Evolutionary conservation across 2,113 vertebrate genomes (phyloP).

Genomic region (Vulpes ferrilata): DNA sequence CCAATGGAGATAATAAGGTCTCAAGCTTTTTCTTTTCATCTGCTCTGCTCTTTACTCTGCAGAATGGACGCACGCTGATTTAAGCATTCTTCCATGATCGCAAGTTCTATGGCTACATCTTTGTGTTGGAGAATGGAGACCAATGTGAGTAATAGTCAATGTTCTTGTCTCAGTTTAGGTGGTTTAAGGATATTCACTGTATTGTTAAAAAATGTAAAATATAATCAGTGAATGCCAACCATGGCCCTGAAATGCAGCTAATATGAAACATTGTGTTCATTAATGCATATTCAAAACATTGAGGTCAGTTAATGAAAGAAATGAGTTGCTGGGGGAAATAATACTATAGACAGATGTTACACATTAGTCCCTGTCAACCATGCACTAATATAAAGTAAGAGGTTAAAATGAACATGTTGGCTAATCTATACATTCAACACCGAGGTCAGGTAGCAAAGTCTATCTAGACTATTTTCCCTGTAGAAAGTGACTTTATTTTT

Average conservation of each 20-base stretch:
- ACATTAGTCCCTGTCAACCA: background rate
- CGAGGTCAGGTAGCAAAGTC: background rate
- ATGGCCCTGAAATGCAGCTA: too few species aligned
- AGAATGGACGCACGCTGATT: rapidly evolving
- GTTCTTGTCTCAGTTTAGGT: background rate
- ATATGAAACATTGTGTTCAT: background rate
- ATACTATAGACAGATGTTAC: background rate
- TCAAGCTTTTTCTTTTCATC: background rate
- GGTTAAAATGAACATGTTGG: background rate
- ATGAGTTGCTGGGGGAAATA: background rate
- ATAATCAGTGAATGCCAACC: background rate
- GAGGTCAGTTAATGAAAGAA: background rate
- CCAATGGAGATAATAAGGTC: rapidly evolving
- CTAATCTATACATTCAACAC: background rate
- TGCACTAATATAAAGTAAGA: background rate
- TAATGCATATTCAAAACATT: background rate
- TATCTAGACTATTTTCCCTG: background rate
- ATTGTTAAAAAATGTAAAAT: background rate
- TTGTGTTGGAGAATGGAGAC: rapidly evolving
- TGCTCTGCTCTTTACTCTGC: background rate
- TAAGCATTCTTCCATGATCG: rapidly evolving
- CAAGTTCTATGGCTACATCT: rapidly evolving
- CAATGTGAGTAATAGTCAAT: background rate
- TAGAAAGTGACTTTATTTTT: background rate
- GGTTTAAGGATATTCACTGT: background rate